Evolutionary conservation across 2,888 invertebrate species (phyloP).

Genomic region (Drosophila picticornis): DNA sequence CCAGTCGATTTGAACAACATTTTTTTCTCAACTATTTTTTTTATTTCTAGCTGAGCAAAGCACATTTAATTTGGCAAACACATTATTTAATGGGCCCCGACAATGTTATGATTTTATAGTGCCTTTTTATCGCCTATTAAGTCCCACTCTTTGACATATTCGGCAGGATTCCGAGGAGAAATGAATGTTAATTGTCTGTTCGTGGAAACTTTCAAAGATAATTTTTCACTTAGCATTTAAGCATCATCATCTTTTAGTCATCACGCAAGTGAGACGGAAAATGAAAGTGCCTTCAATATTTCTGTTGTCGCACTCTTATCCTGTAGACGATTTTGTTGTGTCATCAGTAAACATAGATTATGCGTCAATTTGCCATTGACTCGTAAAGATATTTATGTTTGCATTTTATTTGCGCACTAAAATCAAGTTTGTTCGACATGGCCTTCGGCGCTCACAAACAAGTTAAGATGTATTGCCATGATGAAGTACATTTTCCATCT

Average conservation of each 20-base stretch:
- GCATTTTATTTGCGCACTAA: slow-evolving; percentile 61
- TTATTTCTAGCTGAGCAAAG: slow-evolving; percentile 11
- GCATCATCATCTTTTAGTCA: slow-evolving; percentile 45
- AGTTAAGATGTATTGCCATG: slow-evolving; percentile 45
- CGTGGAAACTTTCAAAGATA: slow-evolving; percentile 41
- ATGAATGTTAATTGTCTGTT: slow-evolving; percentile 63
- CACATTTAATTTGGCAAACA: slow-evolving; percentile 13
- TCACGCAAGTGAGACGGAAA: neutral
- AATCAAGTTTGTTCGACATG: slow-evolving; percentile 62
- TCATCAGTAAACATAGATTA: slow-evolving; percentile 65
- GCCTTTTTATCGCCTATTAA: slow-evolving; percentile 54
- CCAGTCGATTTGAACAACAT: neutral
- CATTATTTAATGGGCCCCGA: slow-evolving; percentile 29
- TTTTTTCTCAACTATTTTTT: no score
- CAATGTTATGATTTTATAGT: slow-evolving; percentile 44
- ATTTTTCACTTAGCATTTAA: slow-evolving; percentile 40
- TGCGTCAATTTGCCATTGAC: slow-evolving; percentile 69
- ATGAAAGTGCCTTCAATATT: slow-evolving; percentile 35
- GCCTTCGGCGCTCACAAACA: slow-evolving; percentile 58
- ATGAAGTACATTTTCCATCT: slow-evolving; percentile 32
- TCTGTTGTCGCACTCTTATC: slow-evolving; percentile 5
- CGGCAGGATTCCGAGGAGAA: slow-evolving; percentile 38
- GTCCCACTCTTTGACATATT: slow-evolving; percentile 34
- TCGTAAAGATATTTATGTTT: slow-evolving; percentile 71
- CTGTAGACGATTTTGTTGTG: slow-evolving; percentile 43